Evolutionary conservation across 2,888 invertebrate species (phyloP), one percentile per base, ranked within the genome.

Genomic region (Dynastes grantii): DNA sequence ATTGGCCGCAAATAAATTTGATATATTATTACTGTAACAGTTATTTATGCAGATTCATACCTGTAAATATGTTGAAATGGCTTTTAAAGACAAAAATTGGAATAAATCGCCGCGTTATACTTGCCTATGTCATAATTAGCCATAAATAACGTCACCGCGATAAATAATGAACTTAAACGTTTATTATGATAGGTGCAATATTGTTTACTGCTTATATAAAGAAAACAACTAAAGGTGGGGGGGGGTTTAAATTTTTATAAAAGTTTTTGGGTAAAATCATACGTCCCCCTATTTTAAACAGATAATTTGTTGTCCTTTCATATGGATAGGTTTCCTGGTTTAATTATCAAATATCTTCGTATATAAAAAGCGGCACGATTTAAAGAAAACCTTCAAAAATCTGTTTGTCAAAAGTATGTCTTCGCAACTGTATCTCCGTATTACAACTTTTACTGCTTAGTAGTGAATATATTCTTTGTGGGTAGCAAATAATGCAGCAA

Each of bases 1-100:
- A 58, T 9, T n/a, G n/a, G n/a, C n/a, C 40, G 73, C 73, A 58
- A 73, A 73, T 73, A 73, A 73, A 58, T 55, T 73, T 73, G 73
- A 73, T 58, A 73, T 58, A 73, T 73, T 73, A 73, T 73, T 58
- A 58, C 73, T 32, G 29, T 71, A 58, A 58, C 22, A 22, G 73
- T 73, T 73, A 73, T 61, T 61, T 73, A 73, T 73, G 73, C 73
- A 40, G 37, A 73, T 73, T 58, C 40, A 40, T 58, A 27, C 11
- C 3, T 58, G 37, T 73, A 73, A 73, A 73, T 37, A 58, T 73
- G 61, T 58, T 73, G 73, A 73, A 73, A 73, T 22, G 58, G 58
- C 61, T 32, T 40, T 37, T 37, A 40, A 58, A 73, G 58, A 58
- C 73, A 73, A 73, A 73, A 73, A 73, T 61, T 22, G 37, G 11